Conservation (phyloP, 2,113 vertebrate genomes). For the Oryzias celebensis region DNA sequence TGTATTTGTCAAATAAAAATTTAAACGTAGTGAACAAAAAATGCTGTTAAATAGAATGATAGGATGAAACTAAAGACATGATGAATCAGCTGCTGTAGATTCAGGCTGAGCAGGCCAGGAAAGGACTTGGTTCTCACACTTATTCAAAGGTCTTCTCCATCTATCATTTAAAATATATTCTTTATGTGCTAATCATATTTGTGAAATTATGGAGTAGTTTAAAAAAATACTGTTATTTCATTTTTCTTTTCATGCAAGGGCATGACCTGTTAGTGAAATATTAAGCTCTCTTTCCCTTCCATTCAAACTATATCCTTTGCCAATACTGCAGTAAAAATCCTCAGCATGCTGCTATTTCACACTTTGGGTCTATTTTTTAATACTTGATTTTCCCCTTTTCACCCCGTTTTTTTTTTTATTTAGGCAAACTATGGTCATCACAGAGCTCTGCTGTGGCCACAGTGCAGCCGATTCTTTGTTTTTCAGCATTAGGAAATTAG, state of each 20-base stretch:
- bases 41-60: background rate
- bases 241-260: constrained; percentile 22
- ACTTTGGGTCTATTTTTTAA: constrained; percentile 8
- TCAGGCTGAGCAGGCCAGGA: constrained; percentile 44
- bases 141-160: constrained; percentile 47
- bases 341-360: constrained; percentile 54
- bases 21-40: background rate
- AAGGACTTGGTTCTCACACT: constrained; percentile 28
- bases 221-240: background rate
- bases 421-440: constrained; percentile 91
- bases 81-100: constrained; percentile 33
- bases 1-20: background rate
- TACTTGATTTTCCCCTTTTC: background rate
- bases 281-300: constrained; percentile 87
- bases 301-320: constrained; percentile 96
- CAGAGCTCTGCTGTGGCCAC: constrained; percentile 88
- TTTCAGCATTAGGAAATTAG: constrained; percentile 93
- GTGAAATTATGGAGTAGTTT: constrained; percentile 45
- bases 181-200: constrained; percentile 59
- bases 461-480: constrained; percentile 92
- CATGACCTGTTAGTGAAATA: constrained; percentile 84
- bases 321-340: constrained; percentile 91
- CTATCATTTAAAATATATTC: constrained; percentile 36
- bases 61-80: too few species aligned
- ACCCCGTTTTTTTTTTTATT: constrained; percentile 78